These are phyloP conservation scores for Lipotes vexillifer DNA, from an alignment of 2,113 vertebrate genomes.

Conservation along the genomic window DNA sequence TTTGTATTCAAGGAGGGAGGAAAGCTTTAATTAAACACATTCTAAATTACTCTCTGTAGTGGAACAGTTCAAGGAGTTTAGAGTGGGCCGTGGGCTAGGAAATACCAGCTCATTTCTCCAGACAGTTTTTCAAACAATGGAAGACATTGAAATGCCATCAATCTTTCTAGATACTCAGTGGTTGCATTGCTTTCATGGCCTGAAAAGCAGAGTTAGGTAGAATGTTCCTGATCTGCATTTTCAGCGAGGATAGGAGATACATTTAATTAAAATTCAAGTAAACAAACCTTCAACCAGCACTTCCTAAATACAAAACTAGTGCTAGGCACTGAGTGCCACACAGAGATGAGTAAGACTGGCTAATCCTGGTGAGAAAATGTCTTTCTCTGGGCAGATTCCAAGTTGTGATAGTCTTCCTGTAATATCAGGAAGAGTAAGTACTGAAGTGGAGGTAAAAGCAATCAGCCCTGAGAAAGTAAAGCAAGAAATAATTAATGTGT, in stretches of 20 bases:
- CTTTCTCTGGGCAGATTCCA: neutral
- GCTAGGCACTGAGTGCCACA: neutral
- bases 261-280: constrained; percentile 9
- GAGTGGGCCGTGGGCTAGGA: neutral
- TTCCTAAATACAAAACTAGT: neutral
- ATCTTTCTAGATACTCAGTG: neutral
- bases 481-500: neutral
- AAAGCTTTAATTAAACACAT: neutral
- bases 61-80: neutral
- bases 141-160: neutral
- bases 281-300: neutral
- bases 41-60: neutral
- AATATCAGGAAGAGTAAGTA: neutral
- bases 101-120: neutral
- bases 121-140: neutral
- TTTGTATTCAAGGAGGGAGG: neutral
- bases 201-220: neutral
- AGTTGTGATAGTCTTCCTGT: neutral
- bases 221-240: neutral
- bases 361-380: neutral
- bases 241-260: neutral
- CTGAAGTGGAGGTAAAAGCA: neutral
- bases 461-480: neutral
- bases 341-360: neutral
- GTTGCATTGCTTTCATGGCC: neutral